Percentiles rank a stretch among this genome's conserved stretches.
Evolutionary conservation across 2,113 vertebrate species (phyloP).

Genomic region (Microtus pennsylvanicus): DNA sequence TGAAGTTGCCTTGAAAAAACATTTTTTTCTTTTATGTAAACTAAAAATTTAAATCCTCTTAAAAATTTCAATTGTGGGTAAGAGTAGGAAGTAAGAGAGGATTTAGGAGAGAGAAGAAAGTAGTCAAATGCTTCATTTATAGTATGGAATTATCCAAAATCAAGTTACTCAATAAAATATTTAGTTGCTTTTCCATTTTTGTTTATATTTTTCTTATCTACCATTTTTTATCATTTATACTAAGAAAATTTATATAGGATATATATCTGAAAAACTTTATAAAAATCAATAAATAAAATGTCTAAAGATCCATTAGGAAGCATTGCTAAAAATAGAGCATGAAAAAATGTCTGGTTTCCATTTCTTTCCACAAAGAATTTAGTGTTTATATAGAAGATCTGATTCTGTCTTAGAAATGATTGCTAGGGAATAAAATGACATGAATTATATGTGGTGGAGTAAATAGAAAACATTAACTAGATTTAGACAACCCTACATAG

Average conservation of each 20-base stretch:
- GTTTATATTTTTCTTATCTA: neutral
- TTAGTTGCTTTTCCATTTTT: neutral
- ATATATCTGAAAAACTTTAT: neutral
- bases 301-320: neutral
- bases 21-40: neutral
- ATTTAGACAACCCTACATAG: neutral
- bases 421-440: neutral
- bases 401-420: neutral
- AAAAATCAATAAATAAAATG: neutral
- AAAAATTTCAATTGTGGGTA: neutral
- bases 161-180: neutral
- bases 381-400: neutral
- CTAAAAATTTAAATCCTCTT: neutral
- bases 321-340: neutral
- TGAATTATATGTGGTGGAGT: slow-evolving; percentile 9
- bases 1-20: neutral
- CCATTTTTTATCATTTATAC: neutral
- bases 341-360: neutral
- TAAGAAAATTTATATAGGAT: neutral
- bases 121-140: neutral
- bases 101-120: neutral
- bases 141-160: neutral
- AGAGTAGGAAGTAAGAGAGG: neutral
- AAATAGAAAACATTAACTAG: neutral
- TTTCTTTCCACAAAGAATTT: neutral